Percentiles rank a stretch among this genome's conserved stretches.
These are phyloP conservation scores for Sarcophilus harrisii DNA, from an alignment of 2,797 vertebrate species.

Conservation along the genomic window DNA sequence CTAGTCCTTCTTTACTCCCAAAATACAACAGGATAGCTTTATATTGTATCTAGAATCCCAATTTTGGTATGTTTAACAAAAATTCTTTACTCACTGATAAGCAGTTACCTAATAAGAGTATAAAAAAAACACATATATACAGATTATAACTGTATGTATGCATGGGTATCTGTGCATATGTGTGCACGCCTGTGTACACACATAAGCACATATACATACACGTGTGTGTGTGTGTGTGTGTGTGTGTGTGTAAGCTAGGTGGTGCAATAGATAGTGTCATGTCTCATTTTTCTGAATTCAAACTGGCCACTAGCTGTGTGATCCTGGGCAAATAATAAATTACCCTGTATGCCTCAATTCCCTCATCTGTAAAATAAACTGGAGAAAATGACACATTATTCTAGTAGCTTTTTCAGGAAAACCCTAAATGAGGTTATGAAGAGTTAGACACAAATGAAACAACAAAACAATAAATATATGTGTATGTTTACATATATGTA, in stretches of 20 bases:
- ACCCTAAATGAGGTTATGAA: neutral
- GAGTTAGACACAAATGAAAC: neutral
- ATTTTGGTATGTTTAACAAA: neutral
- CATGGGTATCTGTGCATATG: too few species aligned
- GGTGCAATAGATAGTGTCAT: neutral
- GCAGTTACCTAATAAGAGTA: conserved; percentile 28
- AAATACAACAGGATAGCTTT: conserved; percentile 26
- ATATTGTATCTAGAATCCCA: neutral
- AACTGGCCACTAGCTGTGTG: neutral
- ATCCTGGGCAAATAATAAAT: neutral
- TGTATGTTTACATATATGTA: neutral
- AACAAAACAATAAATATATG: neutral
- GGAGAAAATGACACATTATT: neutral
- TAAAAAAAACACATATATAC: neutral
- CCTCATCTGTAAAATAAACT: neutral
- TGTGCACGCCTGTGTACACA: too few species aligned
- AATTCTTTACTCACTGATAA: conserved; percentile 28
- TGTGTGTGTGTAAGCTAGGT: neutral
- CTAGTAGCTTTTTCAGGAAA: neutral
- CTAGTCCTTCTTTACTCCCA: neutral
- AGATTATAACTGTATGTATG: neutral
- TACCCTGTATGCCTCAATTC: neutral
- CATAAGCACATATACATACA: too few species aligned
- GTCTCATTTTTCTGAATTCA: neutral
- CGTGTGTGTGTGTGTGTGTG: too few species aligned